phyloP scores from a whole-genome alignment of 1,140 invertebrate species.

The Cotesia chilonis region DNA sequence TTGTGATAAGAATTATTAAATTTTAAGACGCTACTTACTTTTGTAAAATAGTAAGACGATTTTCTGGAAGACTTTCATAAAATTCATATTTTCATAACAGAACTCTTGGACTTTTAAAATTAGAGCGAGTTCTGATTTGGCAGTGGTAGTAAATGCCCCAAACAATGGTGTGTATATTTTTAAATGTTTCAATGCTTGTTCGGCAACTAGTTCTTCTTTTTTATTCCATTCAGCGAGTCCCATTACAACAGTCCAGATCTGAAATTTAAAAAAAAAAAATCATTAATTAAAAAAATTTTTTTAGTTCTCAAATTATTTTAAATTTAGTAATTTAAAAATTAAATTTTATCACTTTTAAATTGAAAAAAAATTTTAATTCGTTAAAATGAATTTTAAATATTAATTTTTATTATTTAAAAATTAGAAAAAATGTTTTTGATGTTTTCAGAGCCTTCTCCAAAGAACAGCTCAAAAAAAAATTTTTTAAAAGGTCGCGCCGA shows the following conservation, averaged over 20 bases:
- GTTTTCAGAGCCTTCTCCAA: too few relatives aligned
- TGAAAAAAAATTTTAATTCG: too few relatives aligned
- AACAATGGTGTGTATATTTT: slow-evolving; percentile 86
- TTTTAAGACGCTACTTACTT: slow-evolving; percentile 67
- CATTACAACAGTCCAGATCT: slow-evolving; percentile 95
- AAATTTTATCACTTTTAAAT: too few relatives aligned
- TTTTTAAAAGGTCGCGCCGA: too few relatives aligned
- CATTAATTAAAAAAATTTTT: too few relatives aligned
- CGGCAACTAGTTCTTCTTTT: slow-evolving; percentile 94
- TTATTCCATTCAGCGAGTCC: slow-evolving; percentile 96
- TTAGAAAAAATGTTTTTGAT: too few relatives aligned
- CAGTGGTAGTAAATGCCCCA: slow-evolving; percentile 83
- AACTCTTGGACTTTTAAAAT: slow-evolving; percentile 94
- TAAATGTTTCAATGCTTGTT: slow-evolving; percentile 92
- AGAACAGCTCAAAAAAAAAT: too few relatives aligned
- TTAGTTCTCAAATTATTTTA: too few relatives aligned
- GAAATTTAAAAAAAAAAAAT: slow-evolving; percentile 35
- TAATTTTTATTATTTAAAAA: too few relatives aligned
- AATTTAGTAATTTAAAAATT: too few relatives aligned
- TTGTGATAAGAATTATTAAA: background rate
- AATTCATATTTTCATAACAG: slow-evolving; percentile 98
- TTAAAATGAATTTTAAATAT: too few relatives aligned
- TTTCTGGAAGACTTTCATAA: slow-evolving; percentile 98
- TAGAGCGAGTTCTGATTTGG: slow-evolving; percentile 86
- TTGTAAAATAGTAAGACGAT: slow-evolving; percentile 96